Conservation (phyloP, 1,140 invertebrate species). For the Drosophila parvula region DNA sequence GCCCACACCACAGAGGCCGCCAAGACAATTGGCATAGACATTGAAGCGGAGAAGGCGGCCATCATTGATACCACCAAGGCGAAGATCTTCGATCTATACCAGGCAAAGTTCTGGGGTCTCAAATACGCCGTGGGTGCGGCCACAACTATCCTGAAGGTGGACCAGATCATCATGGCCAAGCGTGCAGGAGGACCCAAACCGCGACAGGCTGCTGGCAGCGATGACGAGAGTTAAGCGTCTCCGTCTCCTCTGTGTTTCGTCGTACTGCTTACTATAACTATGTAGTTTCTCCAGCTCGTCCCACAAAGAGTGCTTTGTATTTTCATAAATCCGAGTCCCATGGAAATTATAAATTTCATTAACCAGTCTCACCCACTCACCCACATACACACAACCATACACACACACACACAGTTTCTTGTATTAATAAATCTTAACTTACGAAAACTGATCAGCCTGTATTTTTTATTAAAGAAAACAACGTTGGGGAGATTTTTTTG, state of each 20-base stretch:
- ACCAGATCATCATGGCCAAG: constrained; percentile 99
- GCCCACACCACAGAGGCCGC: constrained; percentile 93
- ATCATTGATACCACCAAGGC: constrained; percentile 90
- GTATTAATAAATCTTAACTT: constrained; percentile 80
- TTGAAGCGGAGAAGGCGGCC: constrained; percentile 89
- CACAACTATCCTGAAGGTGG: constrained; percentile 97
- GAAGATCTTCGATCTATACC: constrained; percentile 93
- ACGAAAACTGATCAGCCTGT: constrained; percentile 45
- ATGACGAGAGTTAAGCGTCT: constrained; percentile 79
- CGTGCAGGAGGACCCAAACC: constrained; percentile 97
- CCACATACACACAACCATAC: constrained; percentile 44
- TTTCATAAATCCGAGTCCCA: constrained; percentile 55
- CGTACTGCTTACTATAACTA: constrained; percentile 44
- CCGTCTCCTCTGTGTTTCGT: constrained; percentile 12
- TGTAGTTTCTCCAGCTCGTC: constrained; percentile 32
- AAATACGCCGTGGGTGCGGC: constrained; percentile 98
- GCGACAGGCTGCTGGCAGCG: constrained; percentile 78
- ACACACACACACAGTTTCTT: constrained; percentile 68
- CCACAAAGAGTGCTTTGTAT: constrained; percentile 48
- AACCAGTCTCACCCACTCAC: constrained; percentile 52
- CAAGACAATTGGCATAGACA: constrained; percentile 94
- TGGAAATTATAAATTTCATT: constrained; percentile 79
- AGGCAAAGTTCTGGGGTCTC: constrained; percentile 96
- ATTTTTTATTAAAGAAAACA: constrained; percentile 23
- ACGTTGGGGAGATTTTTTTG: constrained; percentile 25